Conservation (phyloP, 2,797 vertebrate genomes). For the Sciurus vulgaris region DNA sequence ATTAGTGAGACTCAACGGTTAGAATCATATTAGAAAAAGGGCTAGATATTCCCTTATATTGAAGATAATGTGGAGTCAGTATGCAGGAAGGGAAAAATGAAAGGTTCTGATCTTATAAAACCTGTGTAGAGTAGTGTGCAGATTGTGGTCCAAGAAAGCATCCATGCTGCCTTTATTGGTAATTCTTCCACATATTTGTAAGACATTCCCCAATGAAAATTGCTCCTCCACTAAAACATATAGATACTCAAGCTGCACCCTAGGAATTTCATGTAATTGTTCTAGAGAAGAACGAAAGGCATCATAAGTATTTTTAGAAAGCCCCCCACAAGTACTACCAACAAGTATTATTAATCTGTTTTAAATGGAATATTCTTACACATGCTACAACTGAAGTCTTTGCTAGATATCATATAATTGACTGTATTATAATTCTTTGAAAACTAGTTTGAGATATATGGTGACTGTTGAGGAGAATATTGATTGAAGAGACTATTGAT, state of each 20-base stretch:
- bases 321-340: too few relatives aligned
- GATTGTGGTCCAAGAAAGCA: constrained; percentile 94
- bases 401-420: background rate
- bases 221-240: background rate
- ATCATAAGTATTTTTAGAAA: background rate
- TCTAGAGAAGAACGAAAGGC: background rate
- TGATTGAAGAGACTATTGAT: background rate
- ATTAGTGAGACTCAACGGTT: constrained; percentile 93
- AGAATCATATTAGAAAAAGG: constrained; percentile 93
- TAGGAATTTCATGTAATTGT: background rate
- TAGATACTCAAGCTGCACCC: background rate
- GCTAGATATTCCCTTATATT: constrained; percentile 93
- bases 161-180: constrained; percentile 93
- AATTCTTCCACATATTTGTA: constrained; percentile 60
- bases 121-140: constrained; percentile 93
- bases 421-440: background rate
- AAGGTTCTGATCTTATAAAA: constrained; percentile 95
- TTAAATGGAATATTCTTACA: background rate
- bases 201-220: constrained; percentile 70
- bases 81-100: constrained; percentile 96
- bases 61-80: constrained; percentile 95
- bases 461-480: background rate
- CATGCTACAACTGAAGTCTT: background rate
- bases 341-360: background rate
- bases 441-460: background rate